Evolutionary conservation across 2,888 invertebrate genomes (phyloP).

Genomic region (Nebria salina): DNA sequence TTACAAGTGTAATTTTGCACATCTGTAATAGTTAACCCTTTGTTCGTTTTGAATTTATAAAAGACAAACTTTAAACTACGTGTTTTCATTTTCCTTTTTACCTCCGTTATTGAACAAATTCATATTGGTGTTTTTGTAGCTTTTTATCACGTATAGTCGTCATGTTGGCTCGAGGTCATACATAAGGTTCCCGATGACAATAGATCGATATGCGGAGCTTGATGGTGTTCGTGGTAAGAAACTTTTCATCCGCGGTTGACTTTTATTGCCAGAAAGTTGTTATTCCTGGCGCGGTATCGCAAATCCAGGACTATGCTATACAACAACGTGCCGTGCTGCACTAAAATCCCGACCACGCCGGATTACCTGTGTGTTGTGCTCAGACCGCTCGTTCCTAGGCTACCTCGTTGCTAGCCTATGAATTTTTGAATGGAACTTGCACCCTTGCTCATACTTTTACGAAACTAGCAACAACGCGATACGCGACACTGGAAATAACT

Average conservation of each 20-base stretch:
- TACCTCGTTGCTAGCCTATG: constrained; percentile 13
- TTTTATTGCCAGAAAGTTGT: constrained; percentile 45
- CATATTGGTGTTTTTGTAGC: too few relatives aligned
- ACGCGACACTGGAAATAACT: too few relatives aligned
- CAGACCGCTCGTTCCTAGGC: too few relatives aligned
- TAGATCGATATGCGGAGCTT: constrained; percentile 26
- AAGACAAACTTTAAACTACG: too few relatives aligned
- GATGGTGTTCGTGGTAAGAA: constrained; percentile 20
- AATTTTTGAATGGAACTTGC: constrained; percentile 38
- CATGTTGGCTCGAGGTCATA: constrained; percentile 11
- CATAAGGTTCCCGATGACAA: constrained; percentile 34
- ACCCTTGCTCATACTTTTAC: constrained; percentile 5
- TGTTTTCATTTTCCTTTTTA: too few relatives aligned
- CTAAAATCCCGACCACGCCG: constrained; percentile 24
- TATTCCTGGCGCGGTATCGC: constrained; percentile 41
- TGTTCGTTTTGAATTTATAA: too few relatives aligned
- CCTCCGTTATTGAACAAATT: too few relatives aligned
- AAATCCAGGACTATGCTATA: constrained; percentile 21
- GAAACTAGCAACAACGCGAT: constrained; percentile 13
- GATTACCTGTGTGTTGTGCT: constrained; percentile 25
- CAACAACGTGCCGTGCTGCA: constrained; percentile 20
- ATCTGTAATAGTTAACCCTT: too few relatives aligned
- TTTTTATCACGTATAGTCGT: background rate
- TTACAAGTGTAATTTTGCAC: too few relatives aligned
- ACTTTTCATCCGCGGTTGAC: constrained; percentile 39